Evolutionary conservation across 2,113 vertebrate genomes (phyloP).

Genomic region (Neotoma lepida): DNA sequence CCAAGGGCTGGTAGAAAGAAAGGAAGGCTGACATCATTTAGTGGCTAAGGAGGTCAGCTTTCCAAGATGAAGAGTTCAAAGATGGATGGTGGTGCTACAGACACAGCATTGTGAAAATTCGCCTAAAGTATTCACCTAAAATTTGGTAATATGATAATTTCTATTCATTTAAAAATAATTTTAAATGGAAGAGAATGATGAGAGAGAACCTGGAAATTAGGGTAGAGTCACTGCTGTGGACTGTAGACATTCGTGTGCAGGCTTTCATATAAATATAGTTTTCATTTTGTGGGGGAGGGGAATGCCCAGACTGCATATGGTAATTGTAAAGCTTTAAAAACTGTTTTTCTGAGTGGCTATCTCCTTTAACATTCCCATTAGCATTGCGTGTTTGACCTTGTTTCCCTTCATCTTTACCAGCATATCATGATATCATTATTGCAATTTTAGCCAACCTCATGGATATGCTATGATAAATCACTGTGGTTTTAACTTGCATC

Average conservation of each 20-base stretch:
- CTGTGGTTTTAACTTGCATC: slow-evolving; percentile 34
- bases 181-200: background rate
- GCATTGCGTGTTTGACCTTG: background rate
- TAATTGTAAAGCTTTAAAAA: background rate
- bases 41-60: background rate
- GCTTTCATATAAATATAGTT: slow-evolving; percentile 32
- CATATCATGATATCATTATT: background rate
- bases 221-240: background rate
- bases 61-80: background rate
- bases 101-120: background rate
- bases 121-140: background rate
- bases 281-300: slow-evolving; percentile 34
- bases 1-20: background rate
- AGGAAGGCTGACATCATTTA: background rate
- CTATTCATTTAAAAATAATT: slow-evolving; percentile 15
- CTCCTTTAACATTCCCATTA: background rate
- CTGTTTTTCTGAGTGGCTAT: background rate
- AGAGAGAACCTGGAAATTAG: background rate
- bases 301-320: background rate
- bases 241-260: background rate
- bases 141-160: background rate
- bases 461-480: background rate
- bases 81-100: background rate
- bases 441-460: slow-evolving; percentile 19
- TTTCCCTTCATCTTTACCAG: slow-evolving; percentile 8